A percentile compares a stretch with the other conserved stretches of the same genome.
Evolutionary conservation across 2,888 invertebrate genomes (phyloP).

Genomic region (Amblyteles armatorius): DNA sequence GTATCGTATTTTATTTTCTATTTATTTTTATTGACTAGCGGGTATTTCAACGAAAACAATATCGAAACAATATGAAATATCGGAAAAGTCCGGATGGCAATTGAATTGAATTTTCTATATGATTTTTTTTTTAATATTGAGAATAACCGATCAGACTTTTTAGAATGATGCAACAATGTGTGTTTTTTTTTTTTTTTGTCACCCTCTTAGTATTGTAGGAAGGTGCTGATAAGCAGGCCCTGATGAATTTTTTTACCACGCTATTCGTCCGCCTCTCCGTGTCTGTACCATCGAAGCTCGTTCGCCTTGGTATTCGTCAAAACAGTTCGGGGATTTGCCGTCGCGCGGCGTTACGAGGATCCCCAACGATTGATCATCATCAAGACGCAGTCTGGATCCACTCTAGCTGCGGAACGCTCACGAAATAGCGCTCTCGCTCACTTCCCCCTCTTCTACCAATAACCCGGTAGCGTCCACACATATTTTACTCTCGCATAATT

Average conservation of each 20-base stretch:
- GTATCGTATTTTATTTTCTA: neutral
- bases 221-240: neutral
- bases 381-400: conserved; percentile 38
- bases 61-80: no score
- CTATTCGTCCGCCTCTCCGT: conserved; percentile 3
- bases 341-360: conserved; percentile 78
- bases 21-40: neutral
- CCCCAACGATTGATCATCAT: conserved; percentile 66
- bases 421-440: neutral
- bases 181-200: neutral
- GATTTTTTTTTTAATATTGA: neutral
- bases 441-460: neutral
- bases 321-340: conserved; percentile 80
- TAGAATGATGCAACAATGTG: neutral
- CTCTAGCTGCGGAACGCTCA: conserved; percentile 21
- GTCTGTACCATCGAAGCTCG: conserved; percentile 81
- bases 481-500: neutral
- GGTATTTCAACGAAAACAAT: no score
- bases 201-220: neutral
- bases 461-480: neutral
- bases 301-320: conserved; percentile 70
- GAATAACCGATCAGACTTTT: neutral
- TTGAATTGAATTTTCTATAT: neutral
- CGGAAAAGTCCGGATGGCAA: no score
- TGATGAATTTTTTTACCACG: neutral